Base-by-base conservation (phyloP, 2,888 invertebrate genomes). In the Tuta absoluta region DNA sequence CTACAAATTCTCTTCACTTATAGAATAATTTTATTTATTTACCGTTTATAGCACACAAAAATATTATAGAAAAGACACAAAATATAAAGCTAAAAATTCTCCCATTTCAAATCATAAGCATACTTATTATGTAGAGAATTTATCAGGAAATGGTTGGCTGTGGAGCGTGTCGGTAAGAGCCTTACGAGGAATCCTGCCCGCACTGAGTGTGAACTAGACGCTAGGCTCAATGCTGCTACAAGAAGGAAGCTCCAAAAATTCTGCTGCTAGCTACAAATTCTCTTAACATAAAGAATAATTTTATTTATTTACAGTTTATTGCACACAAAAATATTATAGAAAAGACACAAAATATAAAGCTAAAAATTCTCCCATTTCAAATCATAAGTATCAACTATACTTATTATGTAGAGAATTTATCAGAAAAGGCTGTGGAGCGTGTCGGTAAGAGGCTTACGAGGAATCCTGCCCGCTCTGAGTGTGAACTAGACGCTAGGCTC, bases 381-480 rank as follows among this genome's bases (percentile, higher is more conserved):
- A 10, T 8, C 33, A 56, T 56, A 56, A 56, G 28, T 17, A 56
- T n/a, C n/a, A n/a, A n/a, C n/a, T 33, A 56, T 56, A 56, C 33
- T 24, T 33, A 1, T n/a, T n/a, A n/a, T n/a, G n/a, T 8, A 24
- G 28, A 19, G 24, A 17, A 17, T 33, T 56, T 24, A 5, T 33
- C 28, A 33, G 24, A n/a, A 28, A 24, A 19, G 33, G 56, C 5
- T 10, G 14, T 3, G 4, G 28, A 12, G 7, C 56, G 56, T 33
- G 56, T 53, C 53, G 11, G 53, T 56, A 56, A 56, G 56, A 24
- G 33, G 56, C 56, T 56, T 56, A 56, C n/a, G 33, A 10, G 1
- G 23, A 28, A 56, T 56, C 56, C 56, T n/a, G 17, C 17, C 28
- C 17, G 33, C 56, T 28, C 28, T 3, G 24, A 24, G 56, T 33